Conservation (phyloP, 2,888 invertebrate genomes). For the Ceratothoa steindachneri region DNA sequence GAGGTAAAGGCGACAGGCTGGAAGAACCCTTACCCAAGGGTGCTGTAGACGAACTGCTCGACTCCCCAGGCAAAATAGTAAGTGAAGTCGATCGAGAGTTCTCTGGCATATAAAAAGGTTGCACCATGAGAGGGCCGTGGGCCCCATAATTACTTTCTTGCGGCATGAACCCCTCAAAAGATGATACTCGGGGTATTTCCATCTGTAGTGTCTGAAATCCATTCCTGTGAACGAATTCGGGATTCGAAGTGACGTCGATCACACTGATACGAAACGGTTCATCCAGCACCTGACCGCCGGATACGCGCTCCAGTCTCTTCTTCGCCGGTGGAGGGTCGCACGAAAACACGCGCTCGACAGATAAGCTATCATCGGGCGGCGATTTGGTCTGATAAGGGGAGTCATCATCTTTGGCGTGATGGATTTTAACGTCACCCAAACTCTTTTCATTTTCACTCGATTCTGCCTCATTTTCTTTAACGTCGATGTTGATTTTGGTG, state of each 20-base stretch:
- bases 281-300: background rate
- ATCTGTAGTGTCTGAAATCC: background rate
- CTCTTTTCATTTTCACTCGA: too few species aligned
- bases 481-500: background rate
- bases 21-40: background rate
- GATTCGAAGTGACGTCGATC: background rate
- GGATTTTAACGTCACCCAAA: background rate
- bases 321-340: background rate
- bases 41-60: background rate
- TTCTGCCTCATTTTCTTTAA: background rate
- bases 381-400: background rate
- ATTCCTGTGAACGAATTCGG: background rate
- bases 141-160: background rate
- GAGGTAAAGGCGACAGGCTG: background rate
- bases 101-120: background rate
- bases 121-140: background rate
- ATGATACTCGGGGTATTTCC: background rate
- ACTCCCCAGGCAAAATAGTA: background rate
- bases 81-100: background rate
- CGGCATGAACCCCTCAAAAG: background rate
- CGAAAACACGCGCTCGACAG: too few species aligned
- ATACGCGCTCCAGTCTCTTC: background rate
- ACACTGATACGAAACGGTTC: conserved; percentile 4
- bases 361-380: too few species aligned
- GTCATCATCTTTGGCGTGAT: background rate